Conservation (phyloP, 1,140 invertebrate species). For the Ceratina calcarata region DNA sequence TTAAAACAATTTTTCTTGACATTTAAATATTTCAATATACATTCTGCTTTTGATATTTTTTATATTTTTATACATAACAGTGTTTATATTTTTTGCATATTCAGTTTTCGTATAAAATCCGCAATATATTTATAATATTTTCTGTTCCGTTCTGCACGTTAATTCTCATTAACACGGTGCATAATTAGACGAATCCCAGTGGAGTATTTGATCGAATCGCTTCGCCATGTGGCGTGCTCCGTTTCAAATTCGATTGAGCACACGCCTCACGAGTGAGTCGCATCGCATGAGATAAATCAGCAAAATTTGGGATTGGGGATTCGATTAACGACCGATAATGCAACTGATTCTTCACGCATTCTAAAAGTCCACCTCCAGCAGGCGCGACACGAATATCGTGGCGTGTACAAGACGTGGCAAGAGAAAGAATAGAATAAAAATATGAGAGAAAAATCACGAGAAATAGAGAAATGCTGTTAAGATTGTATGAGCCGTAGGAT, state of each 20-base stretch:
- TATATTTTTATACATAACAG: no score
- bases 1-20: no score
- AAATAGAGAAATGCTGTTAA: conserved; percentile 1
- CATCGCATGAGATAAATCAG: conserved; percentile 20
- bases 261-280: neutral
- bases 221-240: neutral
- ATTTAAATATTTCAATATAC: no score
- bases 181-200: neutral
- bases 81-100: no score
- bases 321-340: conserved; percentile 41
- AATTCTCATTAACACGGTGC: neutral
- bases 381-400: conserved; percentile 36
- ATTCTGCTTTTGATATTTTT: no score
- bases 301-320: conserved; percentile 8
- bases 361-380: conserved; percentile 40
- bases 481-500: neutral
- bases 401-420: conserved; percentile 24
- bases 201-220: neutral
- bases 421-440: conserved; percentile 5
- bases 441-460: conserved; percentile 29
- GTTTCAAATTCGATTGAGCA: conserved; percentile 17
- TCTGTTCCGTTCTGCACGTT: no score
- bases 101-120: no score
- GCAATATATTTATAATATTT: no score
- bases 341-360: conserved; percentile 24